Evolutionary conservation across 1,140 invertebrate species (phyloP).

Genomic region (Caenorhabditis brenneri): DNA sequence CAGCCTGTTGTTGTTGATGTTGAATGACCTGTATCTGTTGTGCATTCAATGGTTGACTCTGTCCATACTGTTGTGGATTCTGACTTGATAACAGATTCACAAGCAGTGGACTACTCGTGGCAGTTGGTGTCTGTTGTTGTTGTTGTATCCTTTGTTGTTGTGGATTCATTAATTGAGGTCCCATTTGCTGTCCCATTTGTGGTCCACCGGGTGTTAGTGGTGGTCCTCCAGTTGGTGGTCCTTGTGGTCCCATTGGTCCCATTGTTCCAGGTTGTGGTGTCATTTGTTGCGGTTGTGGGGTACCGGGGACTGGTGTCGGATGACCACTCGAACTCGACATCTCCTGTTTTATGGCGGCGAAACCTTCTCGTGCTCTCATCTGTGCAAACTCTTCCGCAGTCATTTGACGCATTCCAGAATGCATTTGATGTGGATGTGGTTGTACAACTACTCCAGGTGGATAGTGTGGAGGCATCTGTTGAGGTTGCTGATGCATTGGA

Average conservation of each 20-base stretch:
- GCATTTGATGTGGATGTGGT: conserved; percentile 42
- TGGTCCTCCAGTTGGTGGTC: conserved; percentile 5
- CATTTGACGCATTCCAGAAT: conserved; percentile 12
- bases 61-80: background rate
- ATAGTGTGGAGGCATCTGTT: conserved; percentile 36
- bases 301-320: background rate
- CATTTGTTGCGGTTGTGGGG: conserved; percentile 10
- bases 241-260: background rate
- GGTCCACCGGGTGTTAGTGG: background rate
- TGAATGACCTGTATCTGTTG: conserved; percentile 34
- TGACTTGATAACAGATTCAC: conserved; percentile 27
- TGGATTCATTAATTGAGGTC: background rate
- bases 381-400: conserved; percentile 22
- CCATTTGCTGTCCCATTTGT: background rate
- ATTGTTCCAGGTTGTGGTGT: background rate
- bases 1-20: conserved; percentile 33
- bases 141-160: conserved; percentile 38
- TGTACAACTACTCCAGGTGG: conserved; percentile 11
- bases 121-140: background rate
- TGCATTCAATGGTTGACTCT: background rate
- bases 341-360: background rate
- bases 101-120: conserved; percentile 28
- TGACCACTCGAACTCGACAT: background rate
- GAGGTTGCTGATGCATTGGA: conserved; percentile 41
- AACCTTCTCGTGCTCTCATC: conserved; percentile 8